Base-by-base conservation (phyloP, 2,797 vertebrate species). In the Anomalospiza imberbis region DNA sequence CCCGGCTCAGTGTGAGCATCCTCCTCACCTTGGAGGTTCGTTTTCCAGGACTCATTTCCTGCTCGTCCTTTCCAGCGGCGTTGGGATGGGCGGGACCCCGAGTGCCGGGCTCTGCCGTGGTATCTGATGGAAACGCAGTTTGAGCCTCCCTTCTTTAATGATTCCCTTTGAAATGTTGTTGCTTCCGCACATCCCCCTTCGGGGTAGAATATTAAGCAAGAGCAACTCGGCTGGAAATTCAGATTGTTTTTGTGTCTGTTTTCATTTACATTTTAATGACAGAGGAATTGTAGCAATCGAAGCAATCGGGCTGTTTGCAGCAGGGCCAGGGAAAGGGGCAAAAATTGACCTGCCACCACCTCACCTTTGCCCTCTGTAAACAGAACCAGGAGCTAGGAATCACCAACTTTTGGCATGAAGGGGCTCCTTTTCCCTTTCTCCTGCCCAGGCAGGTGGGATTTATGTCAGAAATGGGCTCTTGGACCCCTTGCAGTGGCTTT, bases 171-270 rank as follows among this genome's bases (percentile, higher is more conserved):
- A 97, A 97, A 97, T 95, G 92, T 91, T 91, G 88, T 82, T 95
- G 93, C 93, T 91, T 97, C 96, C 65, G 54, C 93, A 94, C 93
- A 93, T 96, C 80, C 76, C 88, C 96, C 97, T 97, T 95, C 90
- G 12, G 95, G 96, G 95, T 82, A 96, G 95, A 96, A 97, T 97
- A 97, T 97, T 97, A 97, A 97, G 95, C 88, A 97, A 97, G 95
- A 97, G 95, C 94, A 94, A 94, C 95, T 97, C 93, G 85, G 95
- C 93, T 96, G 95, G 96, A 96, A 97, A 97, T 96, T 94, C 96
- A 96, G 95, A 97, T 97, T 95, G 95, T 94, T 94, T 96, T 96
- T 82, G 85, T 89, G 91, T 93, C 95, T 97, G 95, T 95, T 97
- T 97, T 94, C 93, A 96, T 96, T 97, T 97, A 95, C 95, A 97